Evolutionary conservation across 2,888 invertebrate genomes (phyloP).

Genomic region (Dendrolimus pini): DNA sequence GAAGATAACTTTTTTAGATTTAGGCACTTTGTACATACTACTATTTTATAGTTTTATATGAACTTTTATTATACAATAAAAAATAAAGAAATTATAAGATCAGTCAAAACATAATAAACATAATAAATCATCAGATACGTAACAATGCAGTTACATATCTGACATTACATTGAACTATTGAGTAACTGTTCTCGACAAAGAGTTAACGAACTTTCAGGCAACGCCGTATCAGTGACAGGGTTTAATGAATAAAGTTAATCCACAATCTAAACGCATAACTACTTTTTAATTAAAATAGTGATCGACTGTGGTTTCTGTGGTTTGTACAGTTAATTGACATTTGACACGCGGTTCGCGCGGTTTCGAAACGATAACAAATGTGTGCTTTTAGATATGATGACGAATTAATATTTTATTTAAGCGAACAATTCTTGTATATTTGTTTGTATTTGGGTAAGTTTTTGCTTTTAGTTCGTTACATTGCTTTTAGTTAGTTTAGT

Average conservation of each 20-base stretch:
- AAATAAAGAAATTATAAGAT: no score
- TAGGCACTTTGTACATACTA: no score
- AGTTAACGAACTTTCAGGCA: not conserved
- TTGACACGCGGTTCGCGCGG: not conserved
- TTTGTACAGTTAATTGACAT: not conserved
- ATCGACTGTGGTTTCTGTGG: conserved; percentile 2
- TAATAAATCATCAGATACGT: no score
- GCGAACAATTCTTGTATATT: no score
- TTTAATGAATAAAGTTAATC: conserved; percentile 51
- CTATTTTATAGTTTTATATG: no score
- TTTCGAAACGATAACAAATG: not conserved
- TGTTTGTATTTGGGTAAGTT: no score
- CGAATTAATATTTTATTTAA: no score
- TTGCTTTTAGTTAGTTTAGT: no score
- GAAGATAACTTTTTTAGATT: no score
- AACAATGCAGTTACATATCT: not conserved
- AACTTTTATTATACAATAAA: no score
- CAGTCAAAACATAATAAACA: not conserved
- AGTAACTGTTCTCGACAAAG: not conserved
- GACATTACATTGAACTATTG: not conserved
- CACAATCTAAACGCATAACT: conserved; percentile 24
- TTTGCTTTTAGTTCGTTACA: no score
- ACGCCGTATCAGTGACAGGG: conserved; percentile 7
- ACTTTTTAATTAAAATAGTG: conserved; percentile 39
- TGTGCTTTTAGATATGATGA: not conserved